Conservation (phyloP, 2,888 invertebrate genomes). For the Germaria angustata region DNA sequence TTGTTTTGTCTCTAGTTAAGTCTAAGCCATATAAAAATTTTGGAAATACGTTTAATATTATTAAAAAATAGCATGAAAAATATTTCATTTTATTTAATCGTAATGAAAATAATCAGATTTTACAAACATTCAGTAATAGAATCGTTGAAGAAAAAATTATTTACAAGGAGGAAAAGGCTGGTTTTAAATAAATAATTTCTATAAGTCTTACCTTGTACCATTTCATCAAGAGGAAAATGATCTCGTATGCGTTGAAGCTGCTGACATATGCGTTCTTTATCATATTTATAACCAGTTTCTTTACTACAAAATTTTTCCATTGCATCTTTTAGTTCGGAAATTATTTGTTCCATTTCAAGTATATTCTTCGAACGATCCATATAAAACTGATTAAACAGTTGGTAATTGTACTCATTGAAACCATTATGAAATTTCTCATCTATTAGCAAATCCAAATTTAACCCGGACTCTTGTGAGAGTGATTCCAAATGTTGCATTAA, state of each 20-base stretch:
- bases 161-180: too few species aligned
- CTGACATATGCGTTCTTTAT: slow-evolving; percentile 71
- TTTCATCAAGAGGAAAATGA: slow-evolving; percentile 58
- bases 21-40: too few species aligned
- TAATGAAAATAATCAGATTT: too few species aligned
- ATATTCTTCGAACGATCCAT: slow-evolving; percentile 61
- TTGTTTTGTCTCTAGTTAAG: too few species aligned
- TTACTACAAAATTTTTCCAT: slow-evolving; percentile 74
- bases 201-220: slow-evolving; percentile 54
- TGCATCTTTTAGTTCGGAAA: slow-evolving; percentile 70
- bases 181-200: too few species aligned
- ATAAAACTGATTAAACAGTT: slow-evolving; percentile 66
- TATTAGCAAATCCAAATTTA: slow-evolving; percentile 60
- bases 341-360: slow-evolving; percentile 68
- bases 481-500: slow-evolving; percentile 63
- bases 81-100: too few species aligned
- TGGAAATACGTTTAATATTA: too few species aligned
- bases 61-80: too few species aligned
- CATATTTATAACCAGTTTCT: slow-evolving; percentile 71
- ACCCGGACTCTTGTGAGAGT: slow-evolving; percentile 68
- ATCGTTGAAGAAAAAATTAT: too few species aligned
- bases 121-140: too few species aligned
- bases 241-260: slow-evolving; percentile 69
- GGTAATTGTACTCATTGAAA: slow-evolving; percentile 70
- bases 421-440: slow-evolving; percentile 70